Conservation (phyloP, 2,888 invertebrate species). For the Allygus modestus region DNA sequence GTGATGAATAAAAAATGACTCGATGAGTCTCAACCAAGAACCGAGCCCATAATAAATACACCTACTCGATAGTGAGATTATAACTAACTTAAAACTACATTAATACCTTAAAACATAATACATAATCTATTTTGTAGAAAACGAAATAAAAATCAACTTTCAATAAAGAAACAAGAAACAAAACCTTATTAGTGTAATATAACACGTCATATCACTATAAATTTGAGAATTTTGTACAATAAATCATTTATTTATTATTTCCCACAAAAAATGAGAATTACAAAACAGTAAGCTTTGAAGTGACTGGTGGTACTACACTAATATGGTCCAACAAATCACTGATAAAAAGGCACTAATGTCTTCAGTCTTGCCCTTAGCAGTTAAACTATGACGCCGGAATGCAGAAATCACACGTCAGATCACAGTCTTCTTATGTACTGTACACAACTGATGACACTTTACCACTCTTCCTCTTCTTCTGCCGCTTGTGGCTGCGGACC, state of each 20-base stretch:
- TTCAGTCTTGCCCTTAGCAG: slow-evolving; percentile 18
- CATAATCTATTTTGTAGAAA: not conserved
- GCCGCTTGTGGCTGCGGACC: slow-evolving; percentile 54
- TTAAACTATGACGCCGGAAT: slow-evolving; percentile 11
- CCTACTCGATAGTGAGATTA: no score
- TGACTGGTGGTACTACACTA: not conserved
- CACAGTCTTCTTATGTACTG: not conserved
- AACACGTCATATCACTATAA: not conserved
- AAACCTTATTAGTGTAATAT: not conserved
- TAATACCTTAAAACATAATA: not conserved
- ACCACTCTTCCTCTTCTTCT: slow-evolving; percentile 61
- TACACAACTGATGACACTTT: not conserved
- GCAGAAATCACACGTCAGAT: slow-evolving; percentile 7
- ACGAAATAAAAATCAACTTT: slow-evolving; percentile 5
- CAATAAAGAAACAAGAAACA: slow-evolving; percentile 20
- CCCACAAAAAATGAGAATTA: not conserved
- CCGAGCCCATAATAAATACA: no score
- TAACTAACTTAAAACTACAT: no score
- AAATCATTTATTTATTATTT: not conserved
- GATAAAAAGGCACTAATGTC: not conserved
- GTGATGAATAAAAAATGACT: no score
- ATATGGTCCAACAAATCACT: slow-evolving; percentile 4
- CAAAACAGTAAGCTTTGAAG: not conserved
- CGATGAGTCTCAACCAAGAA: no score
- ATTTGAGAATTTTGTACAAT: not conserved